Conservation (phyloP, 2,113 vertebrate genomes). For the Gasterosteus aculeatus region DNA sequence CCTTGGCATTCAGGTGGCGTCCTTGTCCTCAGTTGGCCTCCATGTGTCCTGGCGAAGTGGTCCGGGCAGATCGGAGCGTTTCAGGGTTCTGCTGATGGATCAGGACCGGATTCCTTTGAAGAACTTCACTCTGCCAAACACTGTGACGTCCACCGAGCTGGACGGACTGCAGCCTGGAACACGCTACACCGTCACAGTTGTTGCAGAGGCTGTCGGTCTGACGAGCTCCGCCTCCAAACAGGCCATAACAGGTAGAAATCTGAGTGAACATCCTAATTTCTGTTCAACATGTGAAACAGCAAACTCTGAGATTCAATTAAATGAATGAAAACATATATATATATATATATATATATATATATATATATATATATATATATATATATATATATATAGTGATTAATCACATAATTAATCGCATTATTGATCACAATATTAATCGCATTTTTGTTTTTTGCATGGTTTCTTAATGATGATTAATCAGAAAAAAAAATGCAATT, state of each 20-base stretch:
- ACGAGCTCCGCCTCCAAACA: slow-evolving; percentile 74
- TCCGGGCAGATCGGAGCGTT: slow-evolving; percentile 80
- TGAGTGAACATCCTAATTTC: too few relatives aligned
- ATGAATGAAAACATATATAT: too few relatives aligned
- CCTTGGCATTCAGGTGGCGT: slow-evolving; percentile 75
- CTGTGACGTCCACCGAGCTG: slow-evolving; percentile 72
- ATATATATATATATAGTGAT: too few relatives aligned
- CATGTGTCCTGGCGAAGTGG: slow-evolving; percentile 82
- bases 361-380: too few relatives aligned
- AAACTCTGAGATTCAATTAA: too few relatives aligned
- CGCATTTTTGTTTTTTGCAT: too few relatives aligned
- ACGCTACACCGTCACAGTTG: slow-evolving; percentile 85
- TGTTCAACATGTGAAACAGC: too few relatives aligned
- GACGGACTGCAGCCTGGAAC: slow-evolving; percentile 83
- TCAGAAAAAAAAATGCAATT: too few relatives aligned
- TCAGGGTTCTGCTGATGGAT: slow-evolving; percentile 82
- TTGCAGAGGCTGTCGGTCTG: slow-evolving; percentile 80
- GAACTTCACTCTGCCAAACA: slow-evolving; percentile 68
- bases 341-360: too few relatives aligned
- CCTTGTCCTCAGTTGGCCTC: slow-evolving; percentile 74
- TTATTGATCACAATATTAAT: too few relatives aligned
- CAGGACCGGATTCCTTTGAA: slow-evolving; percentile 60
- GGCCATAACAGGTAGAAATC: slow-evolving; percentile 81
- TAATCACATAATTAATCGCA: too few relatives aligned
- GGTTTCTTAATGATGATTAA: too few relatives aligned